Evolutionary conservation across 2,113 vertebrate species (phyloP).

Genomic region (Corythornis vintsioides): DNA sequence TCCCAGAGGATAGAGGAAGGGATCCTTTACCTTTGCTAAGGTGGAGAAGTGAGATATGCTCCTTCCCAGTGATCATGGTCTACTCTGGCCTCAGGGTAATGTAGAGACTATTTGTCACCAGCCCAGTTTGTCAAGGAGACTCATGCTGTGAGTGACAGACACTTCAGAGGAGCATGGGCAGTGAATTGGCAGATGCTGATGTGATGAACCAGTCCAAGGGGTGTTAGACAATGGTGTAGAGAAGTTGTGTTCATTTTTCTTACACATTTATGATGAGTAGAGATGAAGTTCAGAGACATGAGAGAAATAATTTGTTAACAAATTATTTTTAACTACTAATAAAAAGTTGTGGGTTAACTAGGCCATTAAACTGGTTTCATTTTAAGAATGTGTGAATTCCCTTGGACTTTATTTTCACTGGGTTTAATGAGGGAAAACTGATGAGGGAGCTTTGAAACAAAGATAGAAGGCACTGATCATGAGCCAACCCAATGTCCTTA

Average conservation of each 20-base stretch:
- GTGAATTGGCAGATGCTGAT: neutral
- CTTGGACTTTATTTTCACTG: neutral
- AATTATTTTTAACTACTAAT: neutral
- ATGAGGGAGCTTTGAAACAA: neutral
- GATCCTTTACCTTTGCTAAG: fast-evolving
- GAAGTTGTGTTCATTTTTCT: neutral
- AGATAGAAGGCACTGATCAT: neutral
- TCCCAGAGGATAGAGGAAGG: neutral
- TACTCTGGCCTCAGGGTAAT: neutral
- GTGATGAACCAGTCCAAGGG: neutral
- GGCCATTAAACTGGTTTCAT: neutral
- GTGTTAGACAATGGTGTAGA: neutral
- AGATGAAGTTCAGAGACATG: neutral
- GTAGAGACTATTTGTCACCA: neutral
- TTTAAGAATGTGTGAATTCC: neutral
- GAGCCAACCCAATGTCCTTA: neutral
- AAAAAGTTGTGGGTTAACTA: neutral
- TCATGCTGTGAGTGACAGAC: neutral
- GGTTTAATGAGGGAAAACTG: neutral
- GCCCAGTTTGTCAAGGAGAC: neutral
- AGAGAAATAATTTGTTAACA: neutral
- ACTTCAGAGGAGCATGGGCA: neutral
- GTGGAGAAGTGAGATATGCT: fast-evolving
- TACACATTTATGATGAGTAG: neutral
- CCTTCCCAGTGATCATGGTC: fast-evolving